Evolutionary conservation across 1,140 invertebrate species (phyloP).

Genomic region (Phymastichus coffea): DNA sequence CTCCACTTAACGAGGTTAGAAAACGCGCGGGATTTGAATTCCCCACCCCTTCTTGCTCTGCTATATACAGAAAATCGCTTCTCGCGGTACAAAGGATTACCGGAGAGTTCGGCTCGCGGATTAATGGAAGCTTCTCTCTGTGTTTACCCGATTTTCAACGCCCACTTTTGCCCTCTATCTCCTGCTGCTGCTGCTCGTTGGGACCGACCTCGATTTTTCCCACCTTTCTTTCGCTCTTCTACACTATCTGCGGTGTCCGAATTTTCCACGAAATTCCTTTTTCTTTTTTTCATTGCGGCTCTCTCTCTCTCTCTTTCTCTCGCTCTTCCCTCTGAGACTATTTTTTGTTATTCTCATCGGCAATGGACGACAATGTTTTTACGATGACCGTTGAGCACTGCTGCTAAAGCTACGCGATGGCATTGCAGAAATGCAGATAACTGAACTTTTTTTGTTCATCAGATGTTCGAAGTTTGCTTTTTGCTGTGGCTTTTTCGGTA

Average conservation of each 20-base stretch:
- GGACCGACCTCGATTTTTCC: neutral
- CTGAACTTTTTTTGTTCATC: too few species aligned
- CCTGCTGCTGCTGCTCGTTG: neutral
- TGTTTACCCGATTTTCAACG: neutral
- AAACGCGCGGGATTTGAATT: slow-evolving; percentile 13
- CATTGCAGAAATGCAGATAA: too few species aligned
- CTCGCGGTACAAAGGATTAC: slow-evolving; percentile 25
- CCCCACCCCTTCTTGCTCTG: too few species aligned
- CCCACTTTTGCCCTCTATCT: neutral
- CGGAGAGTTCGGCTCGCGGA: slow-evolving; percentile 31
- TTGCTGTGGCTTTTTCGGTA: too few species aligned
- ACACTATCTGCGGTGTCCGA: too few species aligned
- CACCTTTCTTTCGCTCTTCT: neutral
- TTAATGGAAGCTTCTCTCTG: slow-evolving; percentile 32
- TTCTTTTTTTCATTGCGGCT: slow-evolving; percentile 4
- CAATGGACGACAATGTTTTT: too few species aligned
- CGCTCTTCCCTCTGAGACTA: too few species aligned
- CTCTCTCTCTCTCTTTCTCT: neutral
- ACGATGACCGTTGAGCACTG: too few species aligned
- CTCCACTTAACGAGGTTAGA: neutral
- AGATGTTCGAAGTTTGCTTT: too few species aligned
- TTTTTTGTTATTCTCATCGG: too few species aligned
- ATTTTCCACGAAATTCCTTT: neutral
- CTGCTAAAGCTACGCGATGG: too few species aligned
- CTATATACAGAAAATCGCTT: neutral